Conservation (phyloP, 2,797 vertebrate species). For the Lophius americanus region DNA sequence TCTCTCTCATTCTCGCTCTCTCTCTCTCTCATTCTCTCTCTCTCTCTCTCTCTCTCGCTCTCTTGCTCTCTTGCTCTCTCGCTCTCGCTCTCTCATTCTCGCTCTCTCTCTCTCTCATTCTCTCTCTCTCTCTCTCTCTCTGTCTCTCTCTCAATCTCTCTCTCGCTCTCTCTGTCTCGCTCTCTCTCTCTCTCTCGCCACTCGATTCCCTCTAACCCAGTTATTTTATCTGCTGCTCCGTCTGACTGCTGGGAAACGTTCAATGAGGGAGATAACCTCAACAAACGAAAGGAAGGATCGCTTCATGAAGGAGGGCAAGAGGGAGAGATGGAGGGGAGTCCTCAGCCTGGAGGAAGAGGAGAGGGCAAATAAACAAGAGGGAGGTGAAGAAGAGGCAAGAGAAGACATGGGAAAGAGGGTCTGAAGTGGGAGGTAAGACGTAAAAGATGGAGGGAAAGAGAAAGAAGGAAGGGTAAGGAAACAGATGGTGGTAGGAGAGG, state of each 20-base stretch:
- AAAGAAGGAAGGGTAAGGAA: not conserved
- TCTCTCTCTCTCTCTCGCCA: not conserved
- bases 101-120: too few species aligned
- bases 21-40: too few species aligned
- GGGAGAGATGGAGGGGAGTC: constrained; percentile 4
- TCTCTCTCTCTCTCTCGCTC: too few species aligned
- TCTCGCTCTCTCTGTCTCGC: too few species aligned
- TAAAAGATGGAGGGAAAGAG: too few species aligned
- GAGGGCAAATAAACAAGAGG: not conserved
- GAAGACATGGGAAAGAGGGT: not conserved
- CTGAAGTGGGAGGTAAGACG: not conserved
- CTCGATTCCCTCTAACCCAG: constrained; percentile 56
- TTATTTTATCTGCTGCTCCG: constrained; percentile 48
- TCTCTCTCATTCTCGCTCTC: too few species aligned
- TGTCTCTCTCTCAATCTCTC: too few species aligned
- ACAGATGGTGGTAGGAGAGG: too few species aligned
- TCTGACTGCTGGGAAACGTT: constrained; percentile 43
- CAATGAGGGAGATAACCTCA: constrained; percentile 46
- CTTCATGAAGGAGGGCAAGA: constrained; percentile 8
- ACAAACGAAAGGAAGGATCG: constrained; percentile 45
- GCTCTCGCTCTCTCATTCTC: too few species aligned
- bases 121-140: too few species aligned
- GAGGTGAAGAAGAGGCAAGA: not conserved
- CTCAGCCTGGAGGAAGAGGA: not conserved
- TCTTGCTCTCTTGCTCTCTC: too few species aligned